Conservation (phyloP, 2,888 invertebrate species). For the Cepaea hortensis region DNA sequence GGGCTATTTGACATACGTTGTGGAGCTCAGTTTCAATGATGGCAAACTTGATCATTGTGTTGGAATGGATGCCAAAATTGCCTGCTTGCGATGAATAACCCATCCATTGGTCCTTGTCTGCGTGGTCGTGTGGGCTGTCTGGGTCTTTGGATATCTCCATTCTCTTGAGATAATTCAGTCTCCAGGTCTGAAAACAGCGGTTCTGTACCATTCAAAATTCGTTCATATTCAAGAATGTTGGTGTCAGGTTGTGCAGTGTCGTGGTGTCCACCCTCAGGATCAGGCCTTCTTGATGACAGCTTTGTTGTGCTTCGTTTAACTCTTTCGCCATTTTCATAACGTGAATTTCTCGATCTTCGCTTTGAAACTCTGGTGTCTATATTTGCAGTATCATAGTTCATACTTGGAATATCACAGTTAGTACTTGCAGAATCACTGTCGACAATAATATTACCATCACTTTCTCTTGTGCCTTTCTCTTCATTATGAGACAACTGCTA, state of each 20-base stretch:
- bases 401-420: too few species aligned
- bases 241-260: conserved; percentile 43
- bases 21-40: conserved; percentile 97
- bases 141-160: conserved; percentile 38
- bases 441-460: conserved; percentile 5
- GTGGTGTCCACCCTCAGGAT: conserved; percentile 70
- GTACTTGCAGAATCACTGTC: not conserved
- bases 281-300: conserved; percentile 62
- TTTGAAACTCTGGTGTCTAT: conserved; percentile 45
- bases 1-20: conserved; percentile 96
- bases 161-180: conserved; percentile 59
- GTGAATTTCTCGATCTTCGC: conserved; percentile 40
- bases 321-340: conserved; percentile 27
- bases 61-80: conserved; percentile 83
- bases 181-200: conserved; percentile 72
- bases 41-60: conserved; percentile 98
- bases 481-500: conserved; percentile 44
- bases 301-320: conserved; percentile 53
- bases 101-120: conserved; percentile 43
- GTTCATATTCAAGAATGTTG: conserved; percentile 65
- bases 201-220: conserved; percentile 69
- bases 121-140: conserved; percentile 42
- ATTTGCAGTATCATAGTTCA: conserved; percentile 15
- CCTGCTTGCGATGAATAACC: conserved; percentile 60
- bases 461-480: not conserved